Base-by-base conservation (phyloP, 2,888 invertebrate species). In the Minunthozetes semirufus region DNA sequence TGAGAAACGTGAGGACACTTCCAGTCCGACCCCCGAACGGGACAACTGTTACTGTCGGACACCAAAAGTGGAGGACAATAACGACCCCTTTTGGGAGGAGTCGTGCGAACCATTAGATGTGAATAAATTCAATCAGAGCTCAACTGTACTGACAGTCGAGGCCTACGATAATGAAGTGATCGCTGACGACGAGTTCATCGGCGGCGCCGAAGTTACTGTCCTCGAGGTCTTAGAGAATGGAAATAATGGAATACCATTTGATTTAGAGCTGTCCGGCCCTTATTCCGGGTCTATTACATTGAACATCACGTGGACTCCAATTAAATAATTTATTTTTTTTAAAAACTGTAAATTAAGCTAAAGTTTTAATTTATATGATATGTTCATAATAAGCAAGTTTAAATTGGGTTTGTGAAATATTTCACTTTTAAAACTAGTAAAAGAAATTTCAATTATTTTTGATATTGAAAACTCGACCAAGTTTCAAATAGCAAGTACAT, bases 31-130 rank as follows among this genome's bases (percentile, higher is more conserved):
- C 9, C 1, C 22, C 8, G 61, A 61, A 22, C 22, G 61, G 17
- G 61, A 61, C 25, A 61, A 29, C 61, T 61, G 61, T 27, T 61
- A 25, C 25, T 61, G 61, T 61, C 22, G 61, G 29, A 61, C 61
- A 61, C 19, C 27, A 11, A 61, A 61, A 27, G 4, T 22, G 1
- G 61, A 61, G 27, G 61, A 61, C 27, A 61, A 61, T 15, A 61
- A 61, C 27, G 17, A 61, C 17, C 61, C 61, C 17, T 61, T 27
- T 61, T 61, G 61, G 61, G 61, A 61, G 27, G 15, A 61, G 8
- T 17, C 15, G 9, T 61, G 61, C 61, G 61, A 61, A 11, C 15
- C 61, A 4, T 9, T 29, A 27, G 61, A 61, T 27, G 15, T 61
- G 27, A 61, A 61, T 29, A 22, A 61, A 61, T 61, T 17, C 25